Evolutionary conservation across 1,140 invertebrate species (phyloP).

Genomic region (Pygmarrhopalites habei): DNA sequence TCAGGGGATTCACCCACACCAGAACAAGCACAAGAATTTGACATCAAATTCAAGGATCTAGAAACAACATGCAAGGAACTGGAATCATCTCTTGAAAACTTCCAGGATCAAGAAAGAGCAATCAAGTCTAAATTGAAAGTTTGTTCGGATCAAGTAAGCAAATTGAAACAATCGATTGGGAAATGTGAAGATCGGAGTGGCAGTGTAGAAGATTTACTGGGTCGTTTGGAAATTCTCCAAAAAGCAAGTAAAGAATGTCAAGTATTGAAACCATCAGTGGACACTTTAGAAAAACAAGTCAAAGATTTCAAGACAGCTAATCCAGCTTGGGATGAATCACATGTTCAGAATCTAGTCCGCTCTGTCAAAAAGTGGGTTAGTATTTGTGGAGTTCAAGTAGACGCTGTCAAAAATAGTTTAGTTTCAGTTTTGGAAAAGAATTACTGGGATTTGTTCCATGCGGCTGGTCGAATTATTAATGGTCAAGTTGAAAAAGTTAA

Average conservation of each 20-base stretch:
- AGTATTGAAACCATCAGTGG: slow-evolving; percentile 60
- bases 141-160: slow-evolving; percentile 59
- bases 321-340: slow-evolving; percentile 67
- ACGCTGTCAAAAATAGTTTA: slow-evolving; percentile 73
- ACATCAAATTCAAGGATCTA: slow-evolving; percentile 70
- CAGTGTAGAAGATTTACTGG: slow-evolving; percentile 71
- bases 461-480: slow-evolving; percentile 67
- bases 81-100: slow-evolving; percentile 59
- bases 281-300: slow-evolving; percentile 57
- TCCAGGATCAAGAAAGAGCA: slow-evolving; percentile 64
- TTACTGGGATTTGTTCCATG: slow-evolving; percentile 73
- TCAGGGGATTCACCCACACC: no score
- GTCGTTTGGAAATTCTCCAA: slow-evolving; percentile 56
- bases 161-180: slow-evolving; percentile 73
- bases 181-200: slow-evolving; percentile 87
- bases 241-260: slow-evolving; percentile 49
- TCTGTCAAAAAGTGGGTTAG: slow-evolving; percentile 69
- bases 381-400: slow-evolving; percentile 61
- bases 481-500: slow-evolving; percentile 77
- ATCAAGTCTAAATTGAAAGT: slow-evolving; percentile 64
- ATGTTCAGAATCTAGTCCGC: slow-evolving; percentile 68
- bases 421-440: slow-evolving; percentile 76
- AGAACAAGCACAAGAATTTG: slow-evolving; percentile 60
- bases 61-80: slow-evolving; percentile 65
- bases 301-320: slow-evolving; percentile 65